Evolutionary conservation across 2,888 invertebrate genomes (phyloP).

Genomic region (Protophormia terraenovae): DNA sequence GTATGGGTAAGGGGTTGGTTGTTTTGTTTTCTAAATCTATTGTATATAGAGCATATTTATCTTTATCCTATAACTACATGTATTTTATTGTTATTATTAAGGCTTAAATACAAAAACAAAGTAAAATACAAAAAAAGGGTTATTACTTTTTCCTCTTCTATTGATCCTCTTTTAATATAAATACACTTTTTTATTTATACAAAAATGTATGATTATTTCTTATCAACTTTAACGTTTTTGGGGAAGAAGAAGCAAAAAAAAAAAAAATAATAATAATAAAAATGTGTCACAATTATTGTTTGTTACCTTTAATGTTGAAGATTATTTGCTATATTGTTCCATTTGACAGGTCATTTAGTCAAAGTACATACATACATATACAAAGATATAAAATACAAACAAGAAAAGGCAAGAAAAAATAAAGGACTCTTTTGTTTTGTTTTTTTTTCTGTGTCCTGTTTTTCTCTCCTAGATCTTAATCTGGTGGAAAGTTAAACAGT

Average conservation of each 20-base stretch:
- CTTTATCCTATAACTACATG: conserved; percentile 11
- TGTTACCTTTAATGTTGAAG: conserved; percentile 54
- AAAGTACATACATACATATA: no score
- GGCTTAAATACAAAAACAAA: neutral
- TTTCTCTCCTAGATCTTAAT: conserved; percentile 48
- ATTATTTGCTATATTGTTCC: conserved; percentile 60
- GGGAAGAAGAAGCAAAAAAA: neutral
- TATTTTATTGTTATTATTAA: conserved; percentile 38
- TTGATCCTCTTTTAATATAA: neutral
- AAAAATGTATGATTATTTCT: conserved; percentile 1
- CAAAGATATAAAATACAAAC: neutral
- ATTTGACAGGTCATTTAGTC: conserved; percentile 60
- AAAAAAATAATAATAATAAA: conserved; percentile 9
- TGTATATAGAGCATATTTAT: conserved; percentile 16
- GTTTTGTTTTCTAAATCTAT: conserved; percentile 19
- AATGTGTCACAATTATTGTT: conserved; percentile 66
- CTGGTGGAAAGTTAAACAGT: conserved; percentile 48
- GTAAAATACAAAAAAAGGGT: conserved; percentile 29
- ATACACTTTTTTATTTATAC: neutral
- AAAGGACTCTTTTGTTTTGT: conserved; percentile 16
- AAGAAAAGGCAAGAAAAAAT: neutral
- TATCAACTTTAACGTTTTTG: neutral
- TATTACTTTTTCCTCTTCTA: neutral
- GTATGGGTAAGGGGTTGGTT: neutral
- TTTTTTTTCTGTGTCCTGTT: neutral